Conservation (phyloP, 2,888 invertebrate species). For the Tetragnatha montana region DNA sequence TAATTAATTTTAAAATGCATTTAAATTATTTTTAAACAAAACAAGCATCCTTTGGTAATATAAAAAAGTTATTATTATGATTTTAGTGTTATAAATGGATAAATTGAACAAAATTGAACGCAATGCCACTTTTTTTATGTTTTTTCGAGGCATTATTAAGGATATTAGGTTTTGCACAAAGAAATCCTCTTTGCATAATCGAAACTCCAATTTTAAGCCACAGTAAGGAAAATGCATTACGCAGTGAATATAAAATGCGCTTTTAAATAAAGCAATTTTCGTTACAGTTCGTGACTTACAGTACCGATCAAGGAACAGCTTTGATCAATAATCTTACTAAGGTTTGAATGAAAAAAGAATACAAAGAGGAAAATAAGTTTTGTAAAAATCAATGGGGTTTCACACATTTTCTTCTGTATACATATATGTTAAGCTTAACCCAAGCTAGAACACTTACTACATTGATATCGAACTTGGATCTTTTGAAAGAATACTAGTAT, state of each 20-base stretch:
- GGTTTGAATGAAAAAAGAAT: background rate
- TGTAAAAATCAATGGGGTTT: background rate
- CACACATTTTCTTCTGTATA: background rate
- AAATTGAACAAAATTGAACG: too few species aligned
- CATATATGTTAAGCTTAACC: background rate
- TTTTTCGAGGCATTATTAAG: background rate
- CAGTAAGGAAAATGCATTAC: background rate
- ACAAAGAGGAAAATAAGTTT: background rate
- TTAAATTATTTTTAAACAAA: too few species aligned
- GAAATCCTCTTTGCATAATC: background rate
- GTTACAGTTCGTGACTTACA: conserved; percentile 7
- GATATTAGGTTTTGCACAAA: background rate
- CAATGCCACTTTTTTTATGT: too few species aligned
- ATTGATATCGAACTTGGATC: too few species aligned
- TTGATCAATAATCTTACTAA: conserved; percentile 1
- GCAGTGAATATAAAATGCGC: background rate
- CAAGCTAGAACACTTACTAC: too few species aligned
- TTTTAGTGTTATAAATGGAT: too few species aligned
- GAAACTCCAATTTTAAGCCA: background rate
- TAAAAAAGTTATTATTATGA: too few species aligned
- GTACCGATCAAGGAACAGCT: background rate
- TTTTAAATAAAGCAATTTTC: background rate
- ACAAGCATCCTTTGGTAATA: too few species aligned
- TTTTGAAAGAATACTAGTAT: too few species aligned
- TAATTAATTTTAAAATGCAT: too few species aligned